Evolutionary conservation across 1,140 invertebrate genomes (phyloP), one percentile per base, ranked within the genome.

Genomic region (Brachystomella parvula): DNA sequence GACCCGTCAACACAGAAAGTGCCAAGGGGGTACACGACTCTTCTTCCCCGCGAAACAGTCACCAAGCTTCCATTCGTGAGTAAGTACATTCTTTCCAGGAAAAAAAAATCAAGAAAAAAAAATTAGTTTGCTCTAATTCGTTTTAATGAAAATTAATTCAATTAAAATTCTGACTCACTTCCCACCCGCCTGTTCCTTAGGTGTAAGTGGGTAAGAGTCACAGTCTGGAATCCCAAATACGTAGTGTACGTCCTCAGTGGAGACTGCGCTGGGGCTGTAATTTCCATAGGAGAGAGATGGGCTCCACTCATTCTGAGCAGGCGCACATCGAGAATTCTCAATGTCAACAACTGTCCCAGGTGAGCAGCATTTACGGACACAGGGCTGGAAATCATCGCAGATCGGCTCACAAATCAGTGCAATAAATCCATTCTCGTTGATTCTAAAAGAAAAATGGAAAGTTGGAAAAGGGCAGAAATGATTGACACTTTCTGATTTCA

Each of bases 321-420:
- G 30, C n/a, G 64, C 59, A 44, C 71, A 72, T 1, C 61, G 64
- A 3, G 39, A 59, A 26, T 69, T 64, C 2, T 28, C 29, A 6
- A 24, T 19, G 6, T 61, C 59, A 3, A 73, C 28, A 9, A 71
- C 60, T n/a, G 28, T 49, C 17, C 68, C 68, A n/a, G 63, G 62
- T 28, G 30, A n/a, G 44, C 71, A 73, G 35, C 71, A 73, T 63
- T 73, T 73, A n/a, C 69, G 49, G 17, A 73, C 47, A 60, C 71
- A 73, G 15, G 71, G 71, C 17, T 63, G 32, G 2, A 31, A 32
- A 17, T 67, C 71, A 57, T 65, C 56, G 29, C 71, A 73, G 15
- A 31, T 12, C 3, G 71, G 71, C 21, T 61, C 47, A 39, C 71
- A 73, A 1, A 73, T 15, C 3, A 73, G 69, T 19, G 71, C 71